These are phyloP conservation scores for Plebejus argus DNA, from an alignment of 2,888 invertebrate genomes.

Conservation along the genomic window DNA sequence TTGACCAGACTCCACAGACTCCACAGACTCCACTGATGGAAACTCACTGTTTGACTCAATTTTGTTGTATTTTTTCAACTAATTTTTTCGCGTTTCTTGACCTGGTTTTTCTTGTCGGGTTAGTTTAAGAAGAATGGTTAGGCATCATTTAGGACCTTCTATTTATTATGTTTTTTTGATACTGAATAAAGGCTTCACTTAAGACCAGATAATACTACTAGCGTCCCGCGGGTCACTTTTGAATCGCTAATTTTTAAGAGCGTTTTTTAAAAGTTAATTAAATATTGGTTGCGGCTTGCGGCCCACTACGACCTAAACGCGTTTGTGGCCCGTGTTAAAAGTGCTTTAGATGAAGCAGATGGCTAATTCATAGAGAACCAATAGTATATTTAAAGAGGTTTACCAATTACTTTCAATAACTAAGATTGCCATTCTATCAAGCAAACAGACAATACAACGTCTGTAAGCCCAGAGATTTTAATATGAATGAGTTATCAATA, in stretches of 20 bases:
- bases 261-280: too few relatives aligned
- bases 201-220: too few relatives aligned
- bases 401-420: not conserved
- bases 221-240: too few relatives aligned
- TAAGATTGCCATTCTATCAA: not conserved
- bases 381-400: not conserved
- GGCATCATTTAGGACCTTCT: not conserved
- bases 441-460: not conserved
- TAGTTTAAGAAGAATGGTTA: not conserved
- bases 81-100: not conserved
- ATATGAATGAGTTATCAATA: slow-evolving; percentile 25
- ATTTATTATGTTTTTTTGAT: too few relatives aligned
- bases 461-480: not conserved
- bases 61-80: not conserved
- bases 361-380: not conserved
- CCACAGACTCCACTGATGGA: not conserved
- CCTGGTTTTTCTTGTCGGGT: not conserved
- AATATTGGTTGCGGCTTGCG: too few relatives aligned
- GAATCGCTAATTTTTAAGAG: too few relatives aligned
- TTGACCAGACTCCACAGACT: slow-evolving; percentile 8
- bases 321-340: too few relatives aligned
- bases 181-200: too few relatives aligned
- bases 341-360: not conserved
- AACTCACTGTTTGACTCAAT: not conserved
- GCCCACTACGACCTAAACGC: too few relatives aligned